Base-by-base conservation (phyloP, 2,888 invertebrate species). In the Agrilus cyanescens region DNA sequence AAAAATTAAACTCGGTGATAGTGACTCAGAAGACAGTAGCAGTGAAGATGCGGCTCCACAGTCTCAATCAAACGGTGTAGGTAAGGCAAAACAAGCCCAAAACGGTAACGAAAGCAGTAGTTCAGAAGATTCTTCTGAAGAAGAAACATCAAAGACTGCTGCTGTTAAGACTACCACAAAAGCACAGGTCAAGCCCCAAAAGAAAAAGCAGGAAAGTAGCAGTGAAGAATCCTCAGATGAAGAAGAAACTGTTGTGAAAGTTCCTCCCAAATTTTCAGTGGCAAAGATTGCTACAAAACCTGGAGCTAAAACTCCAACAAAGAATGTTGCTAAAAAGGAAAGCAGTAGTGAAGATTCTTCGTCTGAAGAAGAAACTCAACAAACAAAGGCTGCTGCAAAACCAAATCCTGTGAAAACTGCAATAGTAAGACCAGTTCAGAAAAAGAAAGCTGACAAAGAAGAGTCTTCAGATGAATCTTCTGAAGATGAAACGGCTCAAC, bases 21-120 rank as follows among this genome's bases (percentile, higher is more conserved):
- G 57, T 13, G 59, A 59, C 25, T 55, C 56, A 4, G 57, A 59
- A 4, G 58, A 58, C 25, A 58, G 59, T 12, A 59, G 59, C 35
- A 58, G 61, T 12, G 63, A 62, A 38, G 54, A 54, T 37, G 52
- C 52, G 29, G 42, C 45, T 14, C 44, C 46, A 10, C 47, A 46
- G 32, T 29, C 42, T 7, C 38, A 37, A 16, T 38, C 42, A 37
- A 56, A 56, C 37, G 52, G 51, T 6, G 41, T 45, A 14, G 16
- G 8, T 25, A 25, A 25, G 25, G 45, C 37, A 34, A 52, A 50
- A 32, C 40, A 42, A 35, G 37, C 43, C 20, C 48, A 48, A 46
- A 50, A 46, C 37, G 15, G 25, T 20, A 41, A 38, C n/a, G 32
- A 12, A 20, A 38, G 37, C 30, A 46, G 48, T 37, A 53, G 50